These are phyloP conservation scores for Nyctibius grandis DNA, from an alignment of 2,797 vertebrate genomes.

Conservation along the genomic window DNA sequence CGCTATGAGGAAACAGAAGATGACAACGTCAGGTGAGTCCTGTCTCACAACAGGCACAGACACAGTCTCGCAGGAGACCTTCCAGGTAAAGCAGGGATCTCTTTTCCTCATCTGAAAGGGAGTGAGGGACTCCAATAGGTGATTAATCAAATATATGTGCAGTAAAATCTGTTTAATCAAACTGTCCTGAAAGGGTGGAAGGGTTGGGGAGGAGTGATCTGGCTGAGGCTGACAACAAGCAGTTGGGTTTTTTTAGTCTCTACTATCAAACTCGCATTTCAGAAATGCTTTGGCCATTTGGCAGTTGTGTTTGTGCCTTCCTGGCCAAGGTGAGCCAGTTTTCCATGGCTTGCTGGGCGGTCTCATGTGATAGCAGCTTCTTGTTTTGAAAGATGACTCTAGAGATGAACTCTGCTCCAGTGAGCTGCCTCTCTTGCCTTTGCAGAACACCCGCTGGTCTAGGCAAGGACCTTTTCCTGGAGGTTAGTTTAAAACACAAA, in stretches of 20 bases:
- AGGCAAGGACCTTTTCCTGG: not conserved
- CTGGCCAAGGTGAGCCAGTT: not conserved
- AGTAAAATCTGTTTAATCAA: not conserved
- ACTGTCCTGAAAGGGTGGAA: not conserved
- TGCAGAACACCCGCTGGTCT: not conserved
- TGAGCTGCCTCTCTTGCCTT: not conserved
- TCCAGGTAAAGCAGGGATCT: not conserved
- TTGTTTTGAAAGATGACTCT: constrained; percentile 26
- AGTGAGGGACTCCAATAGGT: not conserved
- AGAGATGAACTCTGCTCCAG: not conserved
- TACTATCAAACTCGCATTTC: not conserved
- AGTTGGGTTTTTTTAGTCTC: not conserved
- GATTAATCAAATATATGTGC: not conserved
- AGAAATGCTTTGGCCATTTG: not conserved
- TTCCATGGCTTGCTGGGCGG: not conserved
- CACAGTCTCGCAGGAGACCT: not conserved
- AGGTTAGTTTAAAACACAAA: not conserved
- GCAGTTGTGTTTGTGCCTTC: not conserved
- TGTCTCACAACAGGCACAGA: not conserved
- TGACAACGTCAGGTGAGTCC: constrained; percentile 57
- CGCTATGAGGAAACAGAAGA: not conserved
- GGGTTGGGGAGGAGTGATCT: not conserved
- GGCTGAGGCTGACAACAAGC: not conserved
- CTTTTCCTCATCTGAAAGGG: not conserved
- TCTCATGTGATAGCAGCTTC: not conserved